Base-by-base conservation (phyloP, 2,888 invertebrate genomes). In the Rotaria magnacalcarata region DNA sequence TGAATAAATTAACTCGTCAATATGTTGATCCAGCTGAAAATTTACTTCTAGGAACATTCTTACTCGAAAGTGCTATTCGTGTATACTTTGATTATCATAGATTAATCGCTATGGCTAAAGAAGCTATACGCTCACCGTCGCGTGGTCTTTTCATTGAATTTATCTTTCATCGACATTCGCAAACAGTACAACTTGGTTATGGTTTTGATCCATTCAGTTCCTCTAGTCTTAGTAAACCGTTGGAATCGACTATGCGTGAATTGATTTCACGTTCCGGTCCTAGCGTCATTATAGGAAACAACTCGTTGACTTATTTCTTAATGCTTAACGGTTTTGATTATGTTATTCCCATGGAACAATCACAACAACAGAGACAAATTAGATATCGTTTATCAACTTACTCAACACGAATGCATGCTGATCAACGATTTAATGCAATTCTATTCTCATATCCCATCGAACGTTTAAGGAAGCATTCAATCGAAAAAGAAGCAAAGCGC, bases 31-130 rank as follows among this genome's bases (percentile, higher is more conserved):
- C 80, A 4, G 80, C 80, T n/a, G 80, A 80, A 47, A 47, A 80
- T 47, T 47, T 80, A 80, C 47, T 47, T 47, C 21, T 47, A 1
- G 80, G 80, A 14, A 80, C 80, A 80, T 80, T 80, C 24, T 47
- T 80, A 80, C 16, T 80, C 14, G 80, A 80, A 80, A 80, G 80
- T 80, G 80, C 80, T 80, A 80, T 47, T 47, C 80, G 80, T 47
- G 24, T 14, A 10, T 80, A 80, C n/a, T 47, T 11, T 0, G 80
- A 80, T 80, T 80, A 80, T 80, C 80, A 80, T 80, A 24, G 80
- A 47, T 80, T 80, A 16, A 80, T 80, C 0, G 80, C 80, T 24
- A 80, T 80, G 47, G 43, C 80, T 47, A 80, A 80, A 80, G 80
- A 80, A 80, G 47, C 43, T 11, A 80, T 80, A 24, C 24, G 11